Evolutionary conservation across 1,140 invertebrate genomes (phyloP).

Genomic region (Sitobion miscanthi): DNA sequence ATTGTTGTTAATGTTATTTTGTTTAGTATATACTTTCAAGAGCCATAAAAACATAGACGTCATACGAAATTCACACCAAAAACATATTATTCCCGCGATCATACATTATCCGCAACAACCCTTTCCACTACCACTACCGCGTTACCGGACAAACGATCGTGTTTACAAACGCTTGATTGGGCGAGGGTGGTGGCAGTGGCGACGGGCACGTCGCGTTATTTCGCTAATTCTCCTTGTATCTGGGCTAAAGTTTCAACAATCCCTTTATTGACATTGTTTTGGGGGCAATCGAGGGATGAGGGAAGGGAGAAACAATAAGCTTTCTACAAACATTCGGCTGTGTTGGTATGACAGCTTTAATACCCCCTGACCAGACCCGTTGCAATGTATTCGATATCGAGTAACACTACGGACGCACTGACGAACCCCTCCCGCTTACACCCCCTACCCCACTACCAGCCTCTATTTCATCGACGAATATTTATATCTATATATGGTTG

Average conservation of each 20-base stretch:
- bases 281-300: background rate
- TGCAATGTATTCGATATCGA: background rate
- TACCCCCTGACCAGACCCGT: background rate
- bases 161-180: background rate
- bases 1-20: background rate
- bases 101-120: background rate
- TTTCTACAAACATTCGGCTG: constrained; percentile 2
- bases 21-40: background rate
- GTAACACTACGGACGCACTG: background rate
- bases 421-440: background rate
- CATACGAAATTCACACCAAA: background rate
- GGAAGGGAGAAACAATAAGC: background rate
- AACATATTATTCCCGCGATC: background rate
- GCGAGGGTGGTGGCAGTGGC: background rate
- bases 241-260: constrained; percentile 15
- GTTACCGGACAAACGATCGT: background rate
- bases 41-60: background rate
- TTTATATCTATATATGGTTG: background rate
- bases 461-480: background rate
- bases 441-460: too few relatives aligned
- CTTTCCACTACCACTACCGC: background rate
- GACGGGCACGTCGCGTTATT: background rate
- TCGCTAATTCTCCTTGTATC: background rate
- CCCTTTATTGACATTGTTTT: constrained; percentile 23
- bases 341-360: constrained; percentile 25